Evolutionary conservation across 2,113 vertebrate species (phyloP), one percentile per base, ranked within the genome.

Genomic region (Speoplatyrhinus poulsoni): DNA sequence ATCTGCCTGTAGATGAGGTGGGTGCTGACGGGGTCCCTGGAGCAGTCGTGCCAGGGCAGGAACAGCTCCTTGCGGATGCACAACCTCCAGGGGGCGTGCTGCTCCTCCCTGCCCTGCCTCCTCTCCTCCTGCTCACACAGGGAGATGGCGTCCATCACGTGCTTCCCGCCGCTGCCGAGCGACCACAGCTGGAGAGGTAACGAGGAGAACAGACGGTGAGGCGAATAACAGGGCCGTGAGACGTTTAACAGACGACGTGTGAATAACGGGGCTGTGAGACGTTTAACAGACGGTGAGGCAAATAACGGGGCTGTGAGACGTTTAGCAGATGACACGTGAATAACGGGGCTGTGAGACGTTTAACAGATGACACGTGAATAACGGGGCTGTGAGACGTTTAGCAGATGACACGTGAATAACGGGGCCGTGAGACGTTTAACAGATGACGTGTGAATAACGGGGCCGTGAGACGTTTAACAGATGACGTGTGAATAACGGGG

Each of bases 31-130:
- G 87, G 77, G 72, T 99, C 97, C 46, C 82, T 52, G 7, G 10
- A 83, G 80, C 91, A 93, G 87, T 93, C 83, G 8, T 98, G 97
- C 97, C 97, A 99, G 1, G 97, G 96, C 0, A 92, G 90, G 79
- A 99, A 99, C 82, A 96, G 89, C 67, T 98, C 96, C 83, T 98
- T 99, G 9, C 93, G 93, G 83, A 96, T 91, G 83, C 92, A 94
- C 15, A 98, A 77, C 0, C 82, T 89, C 96, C 96, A 99, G 46
- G 94, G 93, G 0, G 96, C 70, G 0, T 93, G 84, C 65, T 91
- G 92, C 49, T 96, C 96, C 0, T 89, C 86, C 0, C 75, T 90
- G 0, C 94, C 94, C 9, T 82, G 87, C 72, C 94, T 93, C 80
- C 75, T 93, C 66, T 90, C 92, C 50, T 95, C 93, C 76, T 98